Base-by-base conservation (phyloP, 2,113 vertebrate species). In the Strix uralensis region DNA sequence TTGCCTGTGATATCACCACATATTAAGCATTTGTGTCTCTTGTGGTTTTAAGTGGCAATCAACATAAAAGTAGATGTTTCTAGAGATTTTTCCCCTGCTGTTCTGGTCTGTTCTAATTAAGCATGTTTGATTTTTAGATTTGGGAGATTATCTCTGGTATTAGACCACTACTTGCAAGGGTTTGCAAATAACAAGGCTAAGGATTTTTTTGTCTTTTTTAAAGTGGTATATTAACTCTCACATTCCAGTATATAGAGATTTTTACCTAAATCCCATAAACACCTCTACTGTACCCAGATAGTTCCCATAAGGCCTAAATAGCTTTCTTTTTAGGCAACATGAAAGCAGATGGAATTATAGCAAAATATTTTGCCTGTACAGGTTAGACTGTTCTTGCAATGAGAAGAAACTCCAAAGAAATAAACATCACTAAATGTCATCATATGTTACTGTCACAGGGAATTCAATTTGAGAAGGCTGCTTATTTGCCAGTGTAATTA, bases 401-500 rank as follows among this genome's bases (percentile, higher is more conserved):
- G 71, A 3, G 6, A 92, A 81, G 72, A 93, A 94, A 81, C 23
- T 78, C 9, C 1, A 7, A 94, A 93, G 62, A 88, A 96, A 94
- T 63, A 93, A 88, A 84, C 63, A 61, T 82, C 3, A 7, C 25
- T 86, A 74, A 85, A 86, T 89, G 91, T 91, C 83, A 91, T 84
- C 71, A 30, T 74, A 66, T 85, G 79, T 91, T 94, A 38, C 70
- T 88, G 74, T 96, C 84, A 80, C 81, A 91, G 44, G 71, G 74
- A 96, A 91, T 95, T 96, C 87, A 92, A 86, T 95, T 58, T 88
- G 63, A 70, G 79, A 93, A 91, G 81, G 78, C 70, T 95, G 87
- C 84, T 93, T 96, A 71, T 92, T 95, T 97, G 69, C 65, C 66
- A 90, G 72, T 89, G 92, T 89, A 96, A 96, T 96, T 96, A 96